Evolutionary conservation across 2,113 vertebrate genomes (phyloP).

Genomic region (Electrona antarctica): DNA sequence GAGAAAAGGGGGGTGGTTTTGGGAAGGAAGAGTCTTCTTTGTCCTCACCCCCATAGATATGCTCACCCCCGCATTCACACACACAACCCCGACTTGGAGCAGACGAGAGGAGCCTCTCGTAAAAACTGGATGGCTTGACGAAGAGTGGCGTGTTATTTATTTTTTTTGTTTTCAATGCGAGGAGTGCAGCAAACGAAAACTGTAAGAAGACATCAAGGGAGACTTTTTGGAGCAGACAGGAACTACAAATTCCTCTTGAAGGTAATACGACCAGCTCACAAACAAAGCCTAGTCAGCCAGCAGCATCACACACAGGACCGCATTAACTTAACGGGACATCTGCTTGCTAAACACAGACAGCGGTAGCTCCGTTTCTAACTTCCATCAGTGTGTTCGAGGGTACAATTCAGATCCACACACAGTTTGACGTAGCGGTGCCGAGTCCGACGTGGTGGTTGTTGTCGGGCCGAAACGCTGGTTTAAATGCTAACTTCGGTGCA

Average conservation of each 20-base stretch:
- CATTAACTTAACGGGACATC: too few relatives aligned
- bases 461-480: too few relatives aligned
- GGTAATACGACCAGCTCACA: slow-evolving; percentile 38
- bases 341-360: too few relatives aligned
- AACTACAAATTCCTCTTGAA: slow-evolving; percentile 12
- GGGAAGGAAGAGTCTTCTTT: slow-evolving; percentile 68
- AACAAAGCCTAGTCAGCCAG: slow-evolving; percentile 18
- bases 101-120: slow-evolving; percentile 31
- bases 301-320: slow-evolving; percentile 12
- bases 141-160: slow-evolving; percentile 6
- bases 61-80: slow-evolving; percentile 48
- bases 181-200: slow-evolving; percentile 10
- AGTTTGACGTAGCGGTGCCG: rapidly evolving
- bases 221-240: slow-evolving; percentile 18
- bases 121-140: slow-evolving; percentile 57
- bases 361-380: too few relatives aligned
- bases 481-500: too few relatives aligned
- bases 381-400: rapidly evolving
- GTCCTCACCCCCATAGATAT: slow-evolving; percentile 67
- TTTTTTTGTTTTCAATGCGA: slow-evolving; percentile 12
- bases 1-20: slow-evolving; percentile 54
- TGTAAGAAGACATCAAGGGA: neutral
- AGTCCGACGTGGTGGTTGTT: neutral
- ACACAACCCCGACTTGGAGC: slow-evolving; percentile 49
- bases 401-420: neutral